Evolutionary conservation across 2,113 vertebrate species (phyloP).

Genomic region (Cygnus atratus): DNA sequence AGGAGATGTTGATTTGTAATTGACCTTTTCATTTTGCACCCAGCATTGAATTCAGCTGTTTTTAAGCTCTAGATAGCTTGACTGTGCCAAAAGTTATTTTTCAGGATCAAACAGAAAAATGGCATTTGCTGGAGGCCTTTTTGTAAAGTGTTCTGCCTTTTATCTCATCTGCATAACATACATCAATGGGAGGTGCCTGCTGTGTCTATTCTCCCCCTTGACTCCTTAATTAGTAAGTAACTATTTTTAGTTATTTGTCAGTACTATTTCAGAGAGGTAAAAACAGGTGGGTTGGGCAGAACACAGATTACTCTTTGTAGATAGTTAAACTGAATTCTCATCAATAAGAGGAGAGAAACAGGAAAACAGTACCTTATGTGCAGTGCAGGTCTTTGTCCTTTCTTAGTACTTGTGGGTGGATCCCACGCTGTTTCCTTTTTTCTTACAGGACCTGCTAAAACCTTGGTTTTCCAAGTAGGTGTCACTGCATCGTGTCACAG

Average conservation of each 20-base stretch:
- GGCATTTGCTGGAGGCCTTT: background rate
- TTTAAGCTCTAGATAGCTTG: background rate
- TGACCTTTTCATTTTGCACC: background rate
- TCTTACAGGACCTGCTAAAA: background rate
- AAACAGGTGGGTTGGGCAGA: background rate
- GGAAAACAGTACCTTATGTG: background rate
- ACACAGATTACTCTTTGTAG: background rate
- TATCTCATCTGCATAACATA: background rate
- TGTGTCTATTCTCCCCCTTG: background rate
- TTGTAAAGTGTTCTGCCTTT: background rate
- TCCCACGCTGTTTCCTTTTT: background rate
- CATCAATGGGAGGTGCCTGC: background rate
- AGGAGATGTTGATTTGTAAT: background rate
- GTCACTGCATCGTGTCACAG: background rate
- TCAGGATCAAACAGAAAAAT: slow-evolving; percentile 7
- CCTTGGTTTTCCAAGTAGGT: background rate
- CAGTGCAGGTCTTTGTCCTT: background rate
- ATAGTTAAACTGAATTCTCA: background rate
- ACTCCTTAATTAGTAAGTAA: background rate
- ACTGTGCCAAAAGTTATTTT: background rate
- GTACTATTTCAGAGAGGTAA: background rate
- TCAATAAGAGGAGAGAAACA: background rate
- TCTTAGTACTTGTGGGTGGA: background rate
- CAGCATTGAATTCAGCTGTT: background rate
- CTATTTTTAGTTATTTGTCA: background rate